These are phyloP conservation scores for Alethe diademata DNA, from an alignment of 2,113 vertebrate species.

Conservation along the genomic window DNA sequence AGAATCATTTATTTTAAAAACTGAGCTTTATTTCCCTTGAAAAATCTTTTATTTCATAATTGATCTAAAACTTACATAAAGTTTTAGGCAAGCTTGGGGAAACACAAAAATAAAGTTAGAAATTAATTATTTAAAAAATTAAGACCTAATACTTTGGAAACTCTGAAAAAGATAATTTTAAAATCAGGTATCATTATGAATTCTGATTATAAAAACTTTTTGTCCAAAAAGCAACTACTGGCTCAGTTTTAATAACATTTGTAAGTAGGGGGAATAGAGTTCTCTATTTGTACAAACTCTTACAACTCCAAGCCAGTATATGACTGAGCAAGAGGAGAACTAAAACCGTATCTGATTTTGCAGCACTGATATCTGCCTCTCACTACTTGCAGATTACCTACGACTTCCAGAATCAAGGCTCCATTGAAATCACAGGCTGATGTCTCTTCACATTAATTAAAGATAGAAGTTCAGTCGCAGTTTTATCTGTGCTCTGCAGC, in stretches of 20 bases:
- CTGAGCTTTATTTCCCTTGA: not conserved
- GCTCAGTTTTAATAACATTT: not conserved
- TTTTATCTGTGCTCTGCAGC: not conserved
- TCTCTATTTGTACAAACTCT: not conserved
- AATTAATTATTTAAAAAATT: not conserved
- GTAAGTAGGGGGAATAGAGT: not conserved
- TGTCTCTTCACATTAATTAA: not conserved
- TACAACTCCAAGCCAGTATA: not conserved
- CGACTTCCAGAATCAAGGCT: not conserved
- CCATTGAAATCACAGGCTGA: not conserved
- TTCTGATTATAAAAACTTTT: not conserved
- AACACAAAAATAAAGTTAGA: not conserved
- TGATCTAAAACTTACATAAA: not conserved
- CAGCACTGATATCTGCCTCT: not conserved
- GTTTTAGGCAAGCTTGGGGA: not conserved
- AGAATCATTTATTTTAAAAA: conserved; percentile 28
- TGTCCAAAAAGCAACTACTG: not conserved
- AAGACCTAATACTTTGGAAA: not conserved
- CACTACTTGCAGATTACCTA: not conserved
- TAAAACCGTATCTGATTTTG: not conserved
- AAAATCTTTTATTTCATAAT: not conserved
- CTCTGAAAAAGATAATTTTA: not conserved
- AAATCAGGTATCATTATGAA: not conserved
- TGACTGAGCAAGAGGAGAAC: not conserved
- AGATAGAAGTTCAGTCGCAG: not conserved